Percentiles rank a stretch among this genome's conserved stretches.
These are phyloP conservation scores for Rynchops niger DNA, from an alignment of 2,113 vertebrate genomes.

Conservation along the genomic window DNA sequence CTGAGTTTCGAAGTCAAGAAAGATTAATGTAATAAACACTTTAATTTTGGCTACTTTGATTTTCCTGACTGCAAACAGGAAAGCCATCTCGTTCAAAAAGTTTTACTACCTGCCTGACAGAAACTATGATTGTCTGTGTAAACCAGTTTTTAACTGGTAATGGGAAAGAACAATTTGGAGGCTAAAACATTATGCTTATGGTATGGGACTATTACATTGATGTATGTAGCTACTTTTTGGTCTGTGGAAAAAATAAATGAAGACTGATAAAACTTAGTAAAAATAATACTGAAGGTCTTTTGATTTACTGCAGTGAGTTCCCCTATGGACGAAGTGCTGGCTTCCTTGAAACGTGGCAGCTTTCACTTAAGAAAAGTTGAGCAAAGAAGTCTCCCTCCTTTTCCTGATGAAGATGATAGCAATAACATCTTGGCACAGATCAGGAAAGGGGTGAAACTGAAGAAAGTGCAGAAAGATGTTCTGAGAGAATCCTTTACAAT, in stretches of 20 bases:
- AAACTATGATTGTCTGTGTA: not conserved
- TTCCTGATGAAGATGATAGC: constrained; percentile 90
- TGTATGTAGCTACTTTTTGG: not conserved
- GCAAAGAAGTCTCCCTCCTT: constrained; percentile 89
- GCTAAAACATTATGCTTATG: not conserved
- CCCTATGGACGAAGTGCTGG: constrained; percentile 98
- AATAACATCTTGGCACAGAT: constrained; percentile 99
- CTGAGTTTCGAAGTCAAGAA: not conserved
- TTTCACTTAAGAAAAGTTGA: constrained; percentile 97
- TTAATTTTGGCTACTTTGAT: not conserved
- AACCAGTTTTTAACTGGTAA: not conserved
- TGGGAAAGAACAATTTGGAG: not conserved
- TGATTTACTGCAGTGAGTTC: constrained; percentile 85
- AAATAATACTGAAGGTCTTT: constrained; percentile 14
- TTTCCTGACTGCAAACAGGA: not conserved
- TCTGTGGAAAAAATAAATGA: not conserved
- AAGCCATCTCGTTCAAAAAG: not conserved
- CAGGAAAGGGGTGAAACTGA: constrained; percentile 92
- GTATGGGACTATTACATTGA: not conserved
- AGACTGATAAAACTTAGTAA: not conserved
- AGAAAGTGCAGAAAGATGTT: constrained; percentile 90
- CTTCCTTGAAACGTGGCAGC: constrained; percentile 94
- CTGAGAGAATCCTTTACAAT: constrained; percentile 81
- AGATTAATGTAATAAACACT: not conserved
- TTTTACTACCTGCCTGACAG: not conserved